These are phyloP conservation scores for zebrafish (Danio rerio) DNA, from an alignment of 2,113 vertebrate genomes.

Conservation along the genomic window DNA sequence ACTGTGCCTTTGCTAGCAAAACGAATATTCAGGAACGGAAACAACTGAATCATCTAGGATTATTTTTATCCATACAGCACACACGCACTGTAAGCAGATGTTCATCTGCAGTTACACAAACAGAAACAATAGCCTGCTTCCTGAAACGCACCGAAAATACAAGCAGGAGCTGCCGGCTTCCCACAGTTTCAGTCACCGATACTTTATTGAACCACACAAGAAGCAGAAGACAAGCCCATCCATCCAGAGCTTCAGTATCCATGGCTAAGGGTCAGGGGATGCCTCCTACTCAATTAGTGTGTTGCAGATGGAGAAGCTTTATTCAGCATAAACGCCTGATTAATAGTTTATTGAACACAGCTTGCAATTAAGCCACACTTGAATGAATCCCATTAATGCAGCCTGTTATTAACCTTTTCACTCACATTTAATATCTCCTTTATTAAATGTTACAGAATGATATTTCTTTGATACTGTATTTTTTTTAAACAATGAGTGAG, in stretches of 20 bases:
- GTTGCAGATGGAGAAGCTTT: constrained; percentile 34
- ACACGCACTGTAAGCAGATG: constrained; percentile 7
- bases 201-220: constrained; percentile 31
- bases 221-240: constrained; percentile 18
- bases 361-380: constrained; percentile 49
- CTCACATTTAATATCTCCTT: constrained; percentile 26
- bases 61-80: constrained; percentile 19
- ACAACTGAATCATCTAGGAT: constrained; percentile 29
- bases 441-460: constrained; percentile 20
- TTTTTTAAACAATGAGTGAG: constrained; percentile 1
- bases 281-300: constrained; percentile 36
- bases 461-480: constrained; percentile 26
- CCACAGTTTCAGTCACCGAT: background rate
- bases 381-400: constrained; percentile 45
- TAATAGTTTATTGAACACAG: constrained; percentile 52
- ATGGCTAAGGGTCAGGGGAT: constrained; percentile 38
- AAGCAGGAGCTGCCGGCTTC: constrained; percentile 1
- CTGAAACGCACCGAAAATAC: background rate
- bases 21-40: background rate
- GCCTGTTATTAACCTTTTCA: constrained; percentile 44
- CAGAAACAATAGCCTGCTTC: constrained; percentile 12
- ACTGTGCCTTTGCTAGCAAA: background rate
- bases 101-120: constrained; percentile 15
- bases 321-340: constrained; percentile 29
- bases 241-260: constrained; percentile 11